Evolutionary conservation across 2,113 vertebrate genomes (phyloP), one percentile per base, ranked within the genome.

Genomic region (Pomatostomus ruficeps): DNA sequence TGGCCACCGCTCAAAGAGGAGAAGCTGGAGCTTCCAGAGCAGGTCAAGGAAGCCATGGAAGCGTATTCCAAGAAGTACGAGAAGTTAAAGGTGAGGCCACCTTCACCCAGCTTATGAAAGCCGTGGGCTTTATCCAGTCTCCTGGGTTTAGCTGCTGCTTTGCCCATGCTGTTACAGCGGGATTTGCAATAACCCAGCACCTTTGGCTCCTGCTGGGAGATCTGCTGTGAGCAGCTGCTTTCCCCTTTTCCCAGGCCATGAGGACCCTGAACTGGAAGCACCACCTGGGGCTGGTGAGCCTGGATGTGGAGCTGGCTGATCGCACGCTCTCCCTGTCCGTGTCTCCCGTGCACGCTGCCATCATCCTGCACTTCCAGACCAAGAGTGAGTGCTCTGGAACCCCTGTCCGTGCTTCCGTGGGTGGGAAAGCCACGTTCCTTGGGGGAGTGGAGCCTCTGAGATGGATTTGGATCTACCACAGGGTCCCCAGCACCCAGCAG

Each of bases 211-310:
- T 77, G 15, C 31, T 80, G 40, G 55, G 51, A 43, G 33, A 84
- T 43, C 4, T 45, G 48, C 70, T 70, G 15, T 58, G 65, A 93
- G 54, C 2, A 5, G 36, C 83, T 84, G n/a, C 42, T 38, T 75
- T 46, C 10, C 4, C 31, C 57, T 36, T 91, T 90, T 78, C 3
- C 96, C 96, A 99, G 99, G 99, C 99, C 89, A 99, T 99, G 99
- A 98, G 99, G 89, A 99, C 99, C 4, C 98, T 99, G 94, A 99
- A 98, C 98, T 99, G 99, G 99, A 99, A 99, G 97, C 98, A 99
- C 93, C 99, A 99, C 43, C 97, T 99, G 87, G 99, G 99, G 20
- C 98, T 99, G 10, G 99, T 99, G 89, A 99, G 98, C 38, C 97
- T 99, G 98, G 99, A 99, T 0, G 96, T 99, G 95, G 99, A 99